Base-by-base conservation (phyloP, 1,140 invertebrate genomes). In the Leptinotarsa texana region DNA sequence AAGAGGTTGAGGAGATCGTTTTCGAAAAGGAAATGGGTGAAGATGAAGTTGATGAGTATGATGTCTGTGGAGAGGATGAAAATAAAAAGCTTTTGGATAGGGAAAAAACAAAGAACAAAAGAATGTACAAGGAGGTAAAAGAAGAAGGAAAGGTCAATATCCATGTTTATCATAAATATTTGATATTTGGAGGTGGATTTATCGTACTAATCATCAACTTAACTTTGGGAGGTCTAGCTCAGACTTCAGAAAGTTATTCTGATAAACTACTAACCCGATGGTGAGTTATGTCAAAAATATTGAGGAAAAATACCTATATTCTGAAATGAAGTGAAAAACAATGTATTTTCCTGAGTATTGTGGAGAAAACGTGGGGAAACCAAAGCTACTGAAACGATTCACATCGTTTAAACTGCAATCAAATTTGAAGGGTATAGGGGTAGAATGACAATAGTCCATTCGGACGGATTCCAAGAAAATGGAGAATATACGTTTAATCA, bases 231-330 rank as follows among this genome's bases (percentile, higher is more conserved):
- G 17, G 69, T 17, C 70, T 73, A 4, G 57, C 77, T 4, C 77
- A 82, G 48, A 75, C 79, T 49, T 68, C 75, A 11, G 71, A 77
- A 5, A 80, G 80, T 74, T 80, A 78, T 68, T 73, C 77, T 15
- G 70, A 75, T 11, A 81, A 78, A 69, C 42, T 81, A 8, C 66
- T 82, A 49, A 80, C 77, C 24, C 75, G 76, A 42, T 82, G 81
- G 81, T 81, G 77, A 78, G 75, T 77, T 6, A 42, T 27, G 2
- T 42, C 33, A 42, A 42, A 42, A 42, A 42, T 42, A 42, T 42
- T 42, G 33, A 11, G 3, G 3, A 42, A 42, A 42, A 42, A 33
- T 8, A 33, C 27, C 27, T 33, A 0, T 33, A 33, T 2, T 33
- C 6, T 33, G 27, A 33, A 42, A 42, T 42, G 3, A 42, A 42